phyloP scores from a whole-genome alignment of 2,888 invertebrate species.

The Lasioglossum zephyrum region DNA sequence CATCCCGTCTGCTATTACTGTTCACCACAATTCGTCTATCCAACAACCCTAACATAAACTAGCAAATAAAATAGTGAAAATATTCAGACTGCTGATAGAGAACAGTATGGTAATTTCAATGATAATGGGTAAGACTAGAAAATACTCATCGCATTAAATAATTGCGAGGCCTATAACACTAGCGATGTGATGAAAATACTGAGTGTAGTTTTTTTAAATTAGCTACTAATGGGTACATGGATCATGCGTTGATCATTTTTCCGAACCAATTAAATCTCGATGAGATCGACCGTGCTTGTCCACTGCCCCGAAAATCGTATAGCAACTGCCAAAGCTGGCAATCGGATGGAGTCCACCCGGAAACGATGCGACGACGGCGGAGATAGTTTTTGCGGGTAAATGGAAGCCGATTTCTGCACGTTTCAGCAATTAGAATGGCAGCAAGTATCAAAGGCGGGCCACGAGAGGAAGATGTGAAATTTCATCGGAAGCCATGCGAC shows the following conservation, averaged over 20 bases:
- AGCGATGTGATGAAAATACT: background rate
- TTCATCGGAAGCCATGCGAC: slow-evolving; percentile 80
- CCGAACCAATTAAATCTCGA: background rate
- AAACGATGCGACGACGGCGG: background rate
- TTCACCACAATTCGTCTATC: background rate
- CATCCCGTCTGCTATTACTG: background rate
- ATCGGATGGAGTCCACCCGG: slow-evolving; percentile 33
- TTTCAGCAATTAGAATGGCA: slow-evolving; percentile 75
- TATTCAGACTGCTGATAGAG: background rate
- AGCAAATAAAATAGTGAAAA: background rate
- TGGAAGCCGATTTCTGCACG: slow-evolving; percentile 67
- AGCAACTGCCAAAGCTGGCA: background rate
- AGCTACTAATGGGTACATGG: background rate
- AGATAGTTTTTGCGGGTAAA: slow-evolving; percentile 51
- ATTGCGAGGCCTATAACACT: too few species aligned
- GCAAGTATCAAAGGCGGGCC: slow-evolving; percentile 74
- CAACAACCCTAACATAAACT: background rate
- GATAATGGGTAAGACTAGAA: background rate
- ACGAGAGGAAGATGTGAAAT: slow-evolving; percentile 78
- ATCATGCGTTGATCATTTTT: background rate
- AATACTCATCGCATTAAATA: background rate
- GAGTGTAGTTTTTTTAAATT: background rate
- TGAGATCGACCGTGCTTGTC: background rate
- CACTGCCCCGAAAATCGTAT: background rate
- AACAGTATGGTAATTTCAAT: background rate